A percentile compares a stretch with the other conserved stretches of the same genome.
Conservation (phyloP, 2,888 invertebrate species). For the Drosophila greeni region DNA sequence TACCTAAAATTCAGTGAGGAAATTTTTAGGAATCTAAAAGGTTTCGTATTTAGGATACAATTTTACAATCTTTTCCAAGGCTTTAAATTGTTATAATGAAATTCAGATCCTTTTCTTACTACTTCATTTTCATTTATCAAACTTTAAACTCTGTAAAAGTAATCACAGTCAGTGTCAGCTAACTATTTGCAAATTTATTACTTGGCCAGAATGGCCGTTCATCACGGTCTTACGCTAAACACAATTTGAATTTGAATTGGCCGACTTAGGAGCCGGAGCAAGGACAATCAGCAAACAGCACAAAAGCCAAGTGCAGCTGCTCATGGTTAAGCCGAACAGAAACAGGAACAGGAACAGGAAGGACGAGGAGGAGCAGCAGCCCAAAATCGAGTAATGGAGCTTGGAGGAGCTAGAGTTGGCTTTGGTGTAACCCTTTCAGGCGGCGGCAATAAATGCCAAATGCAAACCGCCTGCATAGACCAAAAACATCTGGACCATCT, state of each 20-base stretch:
- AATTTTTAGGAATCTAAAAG: neutral
- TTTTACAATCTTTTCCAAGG: too few relatives aligned
- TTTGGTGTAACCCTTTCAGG: constrained; percentile 11
- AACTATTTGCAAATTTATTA: constrained; percentile 43
- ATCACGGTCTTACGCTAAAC: constrained; percentile 37
- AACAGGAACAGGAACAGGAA: constrained; percentile 13
- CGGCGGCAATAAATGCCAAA: constrained; percentile 68
- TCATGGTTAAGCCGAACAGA: constrained; percentile 57
- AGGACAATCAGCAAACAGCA: constrained; percentile 59
- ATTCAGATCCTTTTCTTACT: too few relatives aligned
- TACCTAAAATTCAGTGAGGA: too few relatives aligned
- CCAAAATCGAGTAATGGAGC: constrained; percentile 5
- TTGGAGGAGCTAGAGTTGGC: neutral
- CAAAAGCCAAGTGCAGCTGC: constrained; percentile 67
- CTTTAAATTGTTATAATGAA: too few relatives aligned
- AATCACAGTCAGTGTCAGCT: constrained; percentile 30
- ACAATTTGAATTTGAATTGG: constrained; percentile 53
- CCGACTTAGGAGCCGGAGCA: constrained; percentile 50
- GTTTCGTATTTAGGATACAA: too few relatives aligned
- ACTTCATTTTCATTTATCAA: neutral
- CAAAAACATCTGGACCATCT: constrained; percentile 60
- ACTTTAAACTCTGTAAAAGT: neutral
- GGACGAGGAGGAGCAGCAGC: constrained; percentile 13
- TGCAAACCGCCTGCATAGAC: constrained; percentile 58
- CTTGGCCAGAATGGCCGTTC: constrained; percentile 41